phyloP scores from a whole-genome alignment of 1,140 invertebrate species.

The Solen grandis region DNA sequence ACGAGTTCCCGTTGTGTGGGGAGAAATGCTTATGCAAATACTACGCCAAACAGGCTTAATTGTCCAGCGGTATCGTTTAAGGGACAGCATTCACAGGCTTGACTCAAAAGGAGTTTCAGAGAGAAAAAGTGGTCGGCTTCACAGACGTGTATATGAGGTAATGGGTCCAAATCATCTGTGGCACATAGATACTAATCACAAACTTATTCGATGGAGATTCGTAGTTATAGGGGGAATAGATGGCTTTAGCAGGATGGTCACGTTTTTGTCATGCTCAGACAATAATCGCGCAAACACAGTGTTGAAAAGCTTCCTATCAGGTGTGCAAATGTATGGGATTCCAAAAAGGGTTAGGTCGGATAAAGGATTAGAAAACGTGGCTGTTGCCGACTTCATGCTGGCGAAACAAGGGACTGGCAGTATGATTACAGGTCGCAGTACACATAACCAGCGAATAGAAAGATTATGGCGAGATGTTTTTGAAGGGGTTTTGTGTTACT shows the following conservation, averaged over 20 bases:
- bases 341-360: conserved; percentile 17
- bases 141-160: no score
- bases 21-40: conserved; percentile 19
- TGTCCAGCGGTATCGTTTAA: conserved; percentile 2
- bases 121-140: no score
- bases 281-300: conserved; percentile 15
- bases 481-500: neutral
- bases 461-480: conserved; percentile 27
- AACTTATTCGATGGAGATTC: no score
- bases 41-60: no score
- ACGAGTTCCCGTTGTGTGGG: no score
- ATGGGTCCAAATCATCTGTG: no score
- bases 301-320: conserved; percentile 8
- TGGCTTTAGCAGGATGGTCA: conserved; percentile 12
- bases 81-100: conserved; percentile 3
- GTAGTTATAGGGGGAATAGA: conserved; percentile 15
- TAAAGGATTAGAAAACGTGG: conserved; percentile 10
- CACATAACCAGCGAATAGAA: conserved; percentile 17
- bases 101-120: no score
- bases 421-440: conserved; percentile 11
- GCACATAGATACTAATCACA: no score
- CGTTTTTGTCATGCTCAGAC: conserved; percentile 2
- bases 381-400: no score
- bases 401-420: neutral
- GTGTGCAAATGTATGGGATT: conserved; percentile 13